Conservation (phyloP, 2,797 vertebrate species). For the Leptodactylus fallax region DNA sequence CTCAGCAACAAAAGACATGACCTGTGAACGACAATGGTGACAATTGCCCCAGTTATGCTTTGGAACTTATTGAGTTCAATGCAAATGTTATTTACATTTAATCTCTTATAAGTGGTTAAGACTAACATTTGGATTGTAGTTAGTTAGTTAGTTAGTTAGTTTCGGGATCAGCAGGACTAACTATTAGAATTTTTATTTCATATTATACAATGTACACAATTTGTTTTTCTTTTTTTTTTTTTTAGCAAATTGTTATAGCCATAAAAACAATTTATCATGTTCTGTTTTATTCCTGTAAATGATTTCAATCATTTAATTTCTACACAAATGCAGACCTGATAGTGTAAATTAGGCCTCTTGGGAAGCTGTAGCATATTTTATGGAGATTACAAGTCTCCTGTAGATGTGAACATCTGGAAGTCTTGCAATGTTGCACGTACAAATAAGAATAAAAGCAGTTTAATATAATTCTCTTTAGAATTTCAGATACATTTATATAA, state of each 20-base stretch:
- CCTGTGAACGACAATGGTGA: too few relatives aligned
- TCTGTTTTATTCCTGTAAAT: conserved; percentile 14
- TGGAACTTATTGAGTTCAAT: too few relatives aligned
- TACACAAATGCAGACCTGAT: conserved; percentile 19
- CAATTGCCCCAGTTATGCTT: too few relatives aligned
- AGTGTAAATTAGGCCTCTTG: conserved; percentile 34
- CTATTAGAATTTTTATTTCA: too few relatives aligned
- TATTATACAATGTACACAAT: too few relatives aligned
- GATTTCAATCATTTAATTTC: conserved; percentile 25
- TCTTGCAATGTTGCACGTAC: conserved; percentile 5
- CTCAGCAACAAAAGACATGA: too few relatives aligned
- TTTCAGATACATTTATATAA: not conserved
- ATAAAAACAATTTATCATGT: not conserved
- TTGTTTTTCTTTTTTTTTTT: too few relatives aligned
- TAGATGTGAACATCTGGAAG: conserved; percentile 52
- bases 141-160: too few relatives aligned
- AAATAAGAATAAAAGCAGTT: conserved; percentile 35
- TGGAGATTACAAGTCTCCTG: conserved; percentile 47
- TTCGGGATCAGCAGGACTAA: too few relatives aligned
- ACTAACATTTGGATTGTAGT: too few relatives aligned
- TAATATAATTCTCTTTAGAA: conserved; percentile 1
- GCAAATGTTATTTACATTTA: too few relatives aligned
- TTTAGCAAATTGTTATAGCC: not conserved
- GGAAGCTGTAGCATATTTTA: conserved; percentile 52
- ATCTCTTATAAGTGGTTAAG: too few relatives aligned